A percentile compares a stretch with the other conserved stretches of the same genome.
phyloP scores from a whole-genome alignment of 37 sponge, comb jelly and placozoan genomes.

The Halisarca cf. caerulea region DNA sequence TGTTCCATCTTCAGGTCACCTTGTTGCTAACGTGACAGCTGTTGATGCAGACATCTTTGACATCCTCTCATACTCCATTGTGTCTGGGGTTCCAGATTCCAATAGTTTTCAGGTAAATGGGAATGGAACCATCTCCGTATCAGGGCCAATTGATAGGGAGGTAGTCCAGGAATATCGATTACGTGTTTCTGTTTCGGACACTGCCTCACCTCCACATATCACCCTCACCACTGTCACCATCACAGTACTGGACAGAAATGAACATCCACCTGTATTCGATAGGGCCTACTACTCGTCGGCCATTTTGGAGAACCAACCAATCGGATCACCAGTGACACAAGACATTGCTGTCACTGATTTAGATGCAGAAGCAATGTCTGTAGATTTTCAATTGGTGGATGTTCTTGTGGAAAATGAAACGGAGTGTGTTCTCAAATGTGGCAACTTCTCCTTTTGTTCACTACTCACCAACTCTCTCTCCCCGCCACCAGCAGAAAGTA shows the following conservation, averaged over 20 bases:
- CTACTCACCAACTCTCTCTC: background rate
- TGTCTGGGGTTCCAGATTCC: background rate
- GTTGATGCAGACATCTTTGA: conserved; percentile 63
- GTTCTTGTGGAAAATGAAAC: background rate
- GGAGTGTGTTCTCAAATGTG: background rate
- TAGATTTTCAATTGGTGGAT: too few species aligned
- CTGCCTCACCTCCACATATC: conserved; percentile 5
- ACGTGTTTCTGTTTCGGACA: conserved; percentile 26
- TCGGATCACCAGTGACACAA: conserved; percentile 15
- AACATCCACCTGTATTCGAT: conserved; percentile 16
- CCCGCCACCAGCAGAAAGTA: background rate
- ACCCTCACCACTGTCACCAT: conserved; percentile 15
- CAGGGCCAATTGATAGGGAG: conserved; percentile 29
- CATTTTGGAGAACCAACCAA: conserved; percentile 56
- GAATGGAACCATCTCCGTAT: background rate
- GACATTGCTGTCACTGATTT: conserved; percentile 52
- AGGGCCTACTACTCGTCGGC: conserved; percentile 32
- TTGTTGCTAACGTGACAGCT: conserved; percentile 53
- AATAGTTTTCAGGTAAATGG: conserved; percentile 3
- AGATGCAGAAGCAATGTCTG: conserved; percentile 27
- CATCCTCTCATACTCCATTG: conserved; percentile 31
- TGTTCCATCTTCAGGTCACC: conserved; percentile 23
- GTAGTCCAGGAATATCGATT: background rate
- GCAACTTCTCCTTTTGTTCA: background rate
- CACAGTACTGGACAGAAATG: conserved; percentile 30